Evolutionary conservation across 2,888 invertebrate genomes (phyloP), one percentile per base, ranked within the genome.

Genomic region (Ectemnius lituratus): DNA sequence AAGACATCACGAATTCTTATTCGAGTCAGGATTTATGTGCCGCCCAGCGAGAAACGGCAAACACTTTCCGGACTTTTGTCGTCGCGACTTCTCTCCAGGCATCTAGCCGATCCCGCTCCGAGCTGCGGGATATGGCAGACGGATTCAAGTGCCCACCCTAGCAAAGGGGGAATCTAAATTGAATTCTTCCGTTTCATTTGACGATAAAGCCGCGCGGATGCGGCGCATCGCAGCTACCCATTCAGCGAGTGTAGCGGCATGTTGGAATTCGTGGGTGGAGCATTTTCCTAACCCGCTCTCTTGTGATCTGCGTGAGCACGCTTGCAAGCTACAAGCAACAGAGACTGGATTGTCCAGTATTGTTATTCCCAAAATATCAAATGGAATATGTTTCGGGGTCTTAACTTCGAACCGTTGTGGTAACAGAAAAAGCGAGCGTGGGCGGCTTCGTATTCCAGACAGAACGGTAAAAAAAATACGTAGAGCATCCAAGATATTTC

Each of bases 111-210:
- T 72, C 68, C 67, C 46, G 58, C 52, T 23, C 23, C 23, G 3
- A 23, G 52, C 52, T 16, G 47, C 58, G 61, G 76, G 64, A 74
- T 70, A 67, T 62, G 66, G 49, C 49, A 6, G 23, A 27, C 27
- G 47, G 23, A 52, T 52, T 52, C 52, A 16, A 52, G 52, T 16
- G 70, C 37, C 52, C 60, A 46, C 58, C 64, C 49, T 61, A 69
- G 57, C 62, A 45, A 62, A 62, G 49, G n/a, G 70, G 62, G 83
- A 75, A 80, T 84, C 86, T 79, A 86, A 86, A 86, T 86, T 85
- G 86, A 86, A 86, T 86, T 86, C 85, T 86, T 86, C 86, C 86
- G 86, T 86, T 86, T 86, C 86, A 86, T 86, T 86, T 86, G 85
- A 84, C 85, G 84, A 86, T 85, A 86, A 86, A 81, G 70, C 75